phyloP scores from a whole-genome alignment of 2,797 vertebrate species.

The Rhinophrynus dorsalis region DNA sequence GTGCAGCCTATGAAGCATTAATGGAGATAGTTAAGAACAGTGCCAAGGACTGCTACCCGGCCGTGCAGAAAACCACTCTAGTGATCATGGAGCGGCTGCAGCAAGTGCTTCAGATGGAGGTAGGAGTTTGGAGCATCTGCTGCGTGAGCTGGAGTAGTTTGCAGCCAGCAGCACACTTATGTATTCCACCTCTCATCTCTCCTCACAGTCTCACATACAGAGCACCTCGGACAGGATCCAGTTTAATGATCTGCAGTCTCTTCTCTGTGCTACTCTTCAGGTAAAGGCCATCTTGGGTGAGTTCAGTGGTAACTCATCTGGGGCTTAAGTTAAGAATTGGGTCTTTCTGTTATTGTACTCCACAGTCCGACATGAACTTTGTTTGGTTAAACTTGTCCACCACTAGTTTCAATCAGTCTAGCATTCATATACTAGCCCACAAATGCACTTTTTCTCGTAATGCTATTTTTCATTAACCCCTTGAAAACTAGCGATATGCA shows the following conservation, averaged over 20 bases:
- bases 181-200: neutral
- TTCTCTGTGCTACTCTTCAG: constrained; percentile 96
- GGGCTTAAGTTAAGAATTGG: no score
- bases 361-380: no score
- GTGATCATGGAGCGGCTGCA: constrained; percentile 97
- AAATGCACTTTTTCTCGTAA: no score
- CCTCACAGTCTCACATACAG: constrained; percentile 92
- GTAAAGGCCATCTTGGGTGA: no score
- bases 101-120: constrained; percentile 99
- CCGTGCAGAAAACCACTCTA: constrained; percentile 96
- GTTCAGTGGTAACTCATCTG: no score
- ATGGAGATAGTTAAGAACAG: constrained; percentile 99
- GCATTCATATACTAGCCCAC: no score
- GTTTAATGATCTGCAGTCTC: constrained; percentile 96
- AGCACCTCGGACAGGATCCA: constrained; percentile 97
- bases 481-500: no score
- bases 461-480: no score
- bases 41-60: constrained; percentile 97
- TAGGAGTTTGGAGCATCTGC: constrained; percentile 51
- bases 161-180: neutral
- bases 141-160: neutral
- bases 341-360: no score
- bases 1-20: constrained; percentile 93
- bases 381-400: no score
- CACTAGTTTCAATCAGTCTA: no score